Evolutionary conservation across 64 coral and sea anemone genomes (phyloP), one percentile per base, ranked within the genome.

Genomic region (Pachyseris speciosa): DNA sequence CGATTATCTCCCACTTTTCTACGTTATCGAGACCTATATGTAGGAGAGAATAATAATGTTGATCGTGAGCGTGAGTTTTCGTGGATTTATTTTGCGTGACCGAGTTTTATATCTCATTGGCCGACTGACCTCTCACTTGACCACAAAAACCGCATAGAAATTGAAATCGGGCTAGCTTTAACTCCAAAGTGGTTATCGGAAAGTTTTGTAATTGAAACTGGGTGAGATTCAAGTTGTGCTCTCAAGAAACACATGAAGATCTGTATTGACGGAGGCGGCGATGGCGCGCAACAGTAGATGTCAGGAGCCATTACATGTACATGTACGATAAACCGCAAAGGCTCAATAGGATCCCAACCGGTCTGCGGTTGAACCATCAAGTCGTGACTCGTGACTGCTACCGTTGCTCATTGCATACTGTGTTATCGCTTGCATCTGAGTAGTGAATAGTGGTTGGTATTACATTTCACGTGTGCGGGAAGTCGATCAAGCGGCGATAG

Each of bases 291-390:
- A n/a, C n/a, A n/a, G n/a, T n/a, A n/a, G n/a, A n/a, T n/a, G n/a
- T n/a, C n/a, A n/a, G n/a, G n/a, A n/a, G n/a, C n/a, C n/a, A n/a
- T n/a, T n/a, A n/a, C n/a, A n/a, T n/a, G n/a, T n/a, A n/a, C n/a
- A n/a, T n/a, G n/a, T n/a, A n/a, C n/a, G n/a, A n/a, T n/a, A n/a
- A n/a, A n/a, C n/a, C n/a, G n/a, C n/a, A 81, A 71, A 81, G 34
- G 77, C 77, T 81, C 77, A 63, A 38, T 37, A 13, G 5, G 9
- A 37, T 33, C 15, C 26, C 9, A 36, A 81, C 51, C 33, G 77
- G 77, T 61, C 52, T 81, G 77, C 77, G 77, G 77, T 81, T 81
- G 36, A 81, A 61, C 77, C 60, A 58, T 13, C 13, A 52, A 79
- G 10, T 53, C 75, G 50, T 53, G 73, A 76, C 73, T 16, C 0